Percentiles rank a stretch among this genome's conserved stretches.
phyloP scores from a whole-genome alignment of 2,113 vertebrate genomes.

The Sylvia atricapilla region DNA sequence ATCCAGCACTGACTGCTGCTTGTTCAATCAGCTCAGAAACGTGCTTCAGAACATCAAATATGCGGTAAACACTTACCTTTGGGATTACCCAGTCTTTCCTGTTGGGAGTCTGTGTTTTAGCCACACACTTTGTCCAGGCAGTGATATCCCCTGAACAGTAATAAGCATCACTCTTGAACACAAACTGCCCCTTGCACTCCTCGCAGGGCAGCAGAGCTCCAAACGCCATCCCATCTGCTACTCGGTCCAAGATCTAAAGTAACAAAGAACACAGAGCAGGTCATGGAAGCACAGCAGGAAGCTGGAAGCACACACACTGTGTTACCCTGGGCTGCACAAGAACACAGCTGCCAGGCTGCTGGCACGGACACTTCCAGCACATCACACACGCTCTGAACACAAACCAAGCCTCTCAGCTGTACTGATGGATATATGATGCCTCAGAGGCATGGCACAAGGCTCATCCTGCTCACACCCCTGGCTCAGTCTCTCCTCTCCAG shows the following conservation, averaged over 20 bases:
- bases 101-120: constrained; percentile 83
- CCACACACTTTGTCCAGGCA: constrained; percentile 96
- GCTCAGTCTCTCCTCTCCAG: neutral
- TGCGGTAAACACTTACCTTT: constrained; percentile 76
- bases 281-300: neutral
- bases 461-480: neutral
- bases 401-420: neutral
- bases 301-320: neutral
- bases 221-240: constrained; percentile 91
- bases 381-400: neutral
- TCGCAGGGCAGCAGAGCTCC: constrained; percentile 87
- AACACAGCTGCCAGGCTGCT: neutral
- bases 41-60: neutral
- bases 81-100: constrained; percentile 90
- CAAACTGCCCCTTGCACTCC: constrained; percentile 89
- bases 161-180: constrained; percentile 90
- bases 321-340: neutral
- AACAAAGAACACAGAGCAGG: neutral
- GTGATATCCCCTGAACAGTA: constrained; percentile 93
- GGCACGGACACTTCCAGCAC: neutral
- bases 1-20: neutral
- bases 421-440: neutral
- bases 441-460: neutral
- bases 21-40: neutral
- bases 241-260: constrained; percentile 86